Conservation (phyloP, 2,888 invertebrate genomes). For the Auanema sp. region DNA sequence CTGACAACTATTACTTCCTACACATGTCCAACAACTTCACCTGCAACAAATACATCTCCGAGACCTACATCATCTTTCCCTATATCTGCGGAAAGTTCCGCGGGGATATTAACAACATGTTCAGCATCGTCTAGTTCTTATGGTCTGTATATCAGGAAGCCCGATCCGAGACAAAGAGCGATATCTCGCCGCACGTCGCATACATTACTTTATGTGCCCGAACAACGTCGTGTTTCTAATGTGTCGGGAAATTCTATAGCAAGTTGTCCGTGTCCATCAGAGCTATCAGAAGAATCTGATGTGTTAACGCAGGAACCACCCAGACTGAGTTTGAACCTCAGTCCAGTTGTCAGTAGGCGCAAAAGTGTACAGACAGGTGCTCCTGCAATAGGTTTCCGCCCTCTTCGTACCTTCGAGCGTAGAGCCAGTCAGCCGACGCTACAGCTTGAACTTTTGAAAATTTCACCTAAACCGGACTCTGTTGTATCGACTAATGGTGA, state of each 20-base stretch:
- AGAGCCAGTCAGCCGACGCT: conserved; percentile 58
- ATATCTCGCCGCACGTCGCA: conserved; percentile 50
- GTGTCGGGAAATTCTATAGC: conserved; percentile 53
- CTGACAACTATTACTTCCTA: too few relatives aligned
- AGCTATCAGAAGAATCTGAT: conserved; percentile 39
- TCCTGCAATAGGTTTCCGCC: conserved; percentile 58
- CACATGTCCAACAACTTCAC: too few relatives aligned
- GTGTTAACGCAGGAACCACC: conserved; percentile 23
- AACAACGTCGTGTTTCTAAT: conserved; percentile 50
- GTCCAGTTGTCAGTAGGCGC: conserved; percentile 41
- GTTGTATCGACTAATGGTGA: neutral
- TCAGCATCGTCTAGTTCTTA: conserved; percentile 11
- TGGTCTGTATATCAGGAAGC: conserved; percentile 38
- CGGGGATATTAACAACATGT: conserved; percentile 12
- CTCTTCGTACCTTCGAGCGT: conserved; percentile 50
- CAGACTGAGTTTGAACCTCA: conserved; percentile 28
- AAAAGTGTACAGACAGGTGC: conserved; percentile 59
- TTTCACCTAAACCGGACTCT: neutral
- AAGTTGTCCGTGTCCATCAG: conserved; percentile 53
- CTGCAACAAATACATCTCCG: too few relatives aligned
- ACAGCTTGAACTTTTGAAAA: conserved; percentile 18
- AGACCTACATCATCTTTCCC: too few relatives aligned
- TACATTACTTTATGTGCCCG: conserved; percentile 57
- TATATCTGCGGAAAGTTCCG: too few relatives aligned
- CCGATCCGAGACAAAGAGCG: conserved; percentile 41